Conservation (phyloP, 2,113 vertebrate genomes). For the Mastomys coucha region DNA sequence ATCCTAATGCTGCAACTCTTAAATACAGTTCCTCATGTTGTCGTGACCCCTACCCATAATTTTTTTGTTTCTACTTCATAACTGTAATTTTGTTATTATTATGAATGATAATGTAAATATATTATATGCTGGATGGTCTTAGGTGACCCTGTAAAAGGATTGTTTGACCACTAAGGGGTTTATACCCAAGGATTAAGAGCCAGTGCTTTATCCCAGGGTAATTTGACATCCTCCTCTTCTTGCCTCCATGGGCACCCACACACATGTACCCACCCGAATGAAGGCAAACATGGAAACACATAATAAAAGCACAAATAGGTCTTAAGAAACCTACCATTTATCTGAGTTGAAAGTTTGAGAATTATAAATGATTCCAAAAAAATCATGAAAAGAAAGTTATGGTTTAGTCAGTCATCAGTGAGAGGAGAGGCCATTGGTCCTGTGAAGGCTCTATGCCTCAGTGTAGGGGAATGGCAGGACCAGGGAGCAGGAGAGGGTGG, state of each 20-base stretch:
- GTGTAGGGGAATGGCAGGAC: too few relatives aligned
- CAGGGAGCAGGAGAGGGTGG: too few relatives aligned
- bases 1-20: neutral
- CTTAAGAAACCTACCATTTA: neutral
- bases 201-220: neutral
- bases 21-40: neutral
- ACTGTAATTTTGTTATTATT: neutral
- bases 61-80: neutral
- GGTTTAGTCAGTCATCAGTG: too few relatives aligned
- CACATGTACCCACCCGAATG: neutral
- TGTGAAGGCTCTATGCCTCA: too few relatives aligned
- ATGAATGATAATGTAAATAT: neutral
- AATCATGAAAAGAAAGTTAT: neutral
- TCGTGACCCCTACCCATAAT: neutral
- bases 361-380: neutral
- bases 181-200: neutral
- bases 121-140: neutral
- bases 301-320: neutral
- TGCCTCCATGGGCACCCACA: neutral
- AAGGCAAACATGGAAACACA: neutral
- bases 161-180: neutral
- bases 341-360: neutral
- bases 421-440: too few relatives aligned
- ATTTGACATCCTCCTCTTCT: neutral
- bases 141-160: neutral